phyloP scores from a whole-genome alignment of 2,888 invertebrate genomes.

The Uloborus plumipes region DNA sequence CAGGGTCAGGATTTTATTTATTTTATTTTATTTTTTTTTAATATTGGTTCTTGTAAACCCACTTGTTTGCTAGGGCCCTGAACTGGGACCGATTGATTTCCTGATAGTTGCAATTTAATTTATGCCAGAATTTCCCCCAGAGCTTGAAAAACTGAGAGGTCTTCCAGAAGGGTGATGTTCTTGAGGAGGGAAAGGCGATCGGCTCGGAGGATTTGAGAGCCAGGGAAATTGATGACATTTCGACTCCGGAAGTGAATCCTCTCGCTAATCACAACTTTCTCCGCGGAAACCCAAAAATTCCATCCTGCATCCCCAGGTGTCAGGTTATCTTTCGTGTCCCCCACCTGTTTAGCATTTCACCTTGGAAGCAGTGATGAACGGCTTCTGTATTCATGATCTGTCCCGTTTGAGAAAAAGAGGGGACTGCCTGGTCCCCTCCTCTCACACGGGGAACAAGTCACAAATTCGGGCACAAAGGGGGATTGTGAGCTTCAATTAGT shows the following conservation, averaged over 20 bases:
- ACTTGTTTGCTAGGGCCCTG: no score
- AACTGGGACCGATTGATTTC: background rate
- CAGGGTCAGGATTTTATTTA: no score
- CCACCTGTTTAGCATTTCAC: conserved; percentile 61
- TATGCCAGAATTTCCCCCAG: background rate
- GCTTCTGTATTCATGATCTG: conserved; percentile 60
- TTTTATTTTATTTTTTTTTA: no score
- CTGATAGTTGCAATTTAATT: background rate
- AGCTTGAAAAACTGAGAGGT: background rate
- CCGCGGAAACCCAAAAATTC: conserved; percentile 50
- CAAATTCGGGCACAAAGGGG: no score
- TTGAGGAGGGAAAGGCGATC: background rate
- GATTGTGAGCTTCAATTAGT: no score
- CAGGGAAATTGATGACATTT: conserved; percentile 55
- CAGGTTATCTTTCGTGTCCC: conserved; percentile 2
- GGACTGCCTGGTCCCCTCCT: background rate
- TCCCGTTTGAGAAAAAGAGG: conserved; percentile 5
- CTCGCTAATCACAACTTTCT: conserved; percentile 50
- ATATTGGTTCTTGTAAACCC: no score
- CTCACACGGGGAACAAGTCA: no score
- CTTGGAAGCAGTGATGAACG: conserved; percentile 57
- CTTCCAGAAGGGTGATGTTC: background rate
- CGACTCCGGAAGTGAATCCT: conserved; percentile 52
- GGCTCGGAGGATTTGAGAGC: background rate
- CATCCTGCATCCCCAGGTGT: conserved; percentile 38